Base-by-base conservation (phyloP, 2,113 vertebrate genomes). In the Carassius auratus region DNA sequence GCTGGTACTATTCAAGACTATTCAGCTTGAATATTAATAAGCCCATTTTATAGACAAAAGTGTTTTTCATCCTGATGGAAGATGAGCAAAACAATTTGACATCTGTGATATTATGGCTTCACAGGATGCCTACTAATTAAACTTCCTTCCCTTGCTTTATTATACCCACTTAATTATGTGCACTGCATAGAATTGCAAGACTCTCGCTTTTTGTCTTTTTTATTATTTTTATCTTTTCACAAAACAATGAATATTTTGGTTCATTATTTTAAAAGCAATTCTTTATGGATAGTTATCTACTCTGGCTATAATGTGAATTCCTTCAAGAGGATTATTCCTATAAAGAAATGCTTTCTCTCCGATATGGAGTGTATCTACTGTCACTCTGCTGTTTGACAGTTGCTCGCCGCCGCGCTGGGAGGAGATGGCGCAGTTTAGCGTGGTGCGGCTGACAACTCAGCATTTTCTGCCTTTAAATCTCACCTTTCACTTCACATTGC, bases 401-500 rank as follows among this genome's bases (percentile, higher is more conserved):
- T 10, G 64, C 45, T 68, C 19, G 33, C 33, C 26, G n/a, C 33
- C 9, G 59, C 0, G 0, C 61, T 69, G 77, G 23, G 66, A 77
- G 57, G 62, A 88, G 75, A 86, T 55, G 19, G 1, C 12, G 33
- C 81, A 71, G 59, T 26, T 86, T 59, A 48, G 36, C 30, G 42
- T 26, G 7, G 14, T 84, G n/a, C 36, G 26, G 14, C 57, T 79
- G 45, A 80, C 80, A 81, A 48, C 83, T 85, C 75, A 86, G 82
- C 73, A 83, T 86, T 64, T 88, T 87, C 13, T 19, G 68, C 84
- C 62, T 83, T 79, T 61, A 61, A 62, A 61, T 81, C 81, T 83
- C 79, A 82, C 48, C 76, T 76, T 85, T 85, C 85, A 81, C 48
- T 71, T 71, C 78, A 74, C 74, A n/a, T 78, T 42, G 21, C 5